Conservation (phyloP, 2,113 vertebrate genomes). For the Dipodomys spectabilis region DNA sequence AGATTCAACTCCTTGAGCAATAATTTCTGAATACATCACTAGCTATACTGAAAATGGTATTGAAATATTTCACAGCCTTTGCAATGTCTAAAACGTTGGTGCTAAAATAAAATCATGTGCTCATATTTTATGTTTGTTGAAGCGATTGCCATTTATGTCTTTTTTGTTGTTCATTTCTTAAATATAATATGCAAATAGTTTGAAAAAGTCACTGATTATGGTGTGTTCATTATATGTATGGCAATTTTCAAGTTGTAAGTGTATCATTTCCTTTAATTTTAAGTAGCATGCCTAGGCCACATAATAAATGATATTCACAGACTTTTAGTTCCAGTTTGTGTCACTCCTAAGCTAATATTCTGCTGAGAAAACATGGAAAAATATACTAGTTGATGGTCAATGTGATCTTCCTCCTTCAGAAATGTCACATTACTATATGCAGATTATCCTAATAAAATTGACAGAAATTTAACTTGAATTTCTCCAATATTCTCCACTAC, state of each 20-base stretch:
- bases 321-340: slow-evolving; percentile 16
- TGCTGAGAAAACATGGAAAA: neutral
- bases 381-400: neutral
- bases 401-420: neutral
- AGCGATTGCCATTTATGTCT: neutral
- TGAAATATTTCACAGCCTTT: slow-evolving; percentile 60
- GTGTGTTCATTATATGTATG: neutral
- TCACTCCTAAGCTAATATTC: neutral
- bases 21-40: slow-evolving; percentile 35
- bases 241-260: neutral
- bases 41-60: slow-evolving; percentile 58
- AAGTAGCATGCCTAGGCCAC: neutral
- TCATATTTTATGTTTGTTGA: neutral
- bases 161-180: neutral
- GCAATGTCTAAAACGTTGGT: slow-evolving; percentile 61
- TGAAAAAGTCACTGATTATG: neutral
- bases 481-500: neutral
- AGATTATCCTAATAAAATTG: neutral
- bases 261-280: neutral
- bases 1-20: slow-evolving; percentile 42
- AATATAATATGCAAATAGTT: neutral
- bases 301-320: neutral
- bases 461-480: neutral
- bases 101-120: neutral
- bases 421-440: neutral